Evolutionary conservation across 2,797 vertebrate genomes (phyloP).

Genomic region (Arrhamphus sclerolepis): DNA sequence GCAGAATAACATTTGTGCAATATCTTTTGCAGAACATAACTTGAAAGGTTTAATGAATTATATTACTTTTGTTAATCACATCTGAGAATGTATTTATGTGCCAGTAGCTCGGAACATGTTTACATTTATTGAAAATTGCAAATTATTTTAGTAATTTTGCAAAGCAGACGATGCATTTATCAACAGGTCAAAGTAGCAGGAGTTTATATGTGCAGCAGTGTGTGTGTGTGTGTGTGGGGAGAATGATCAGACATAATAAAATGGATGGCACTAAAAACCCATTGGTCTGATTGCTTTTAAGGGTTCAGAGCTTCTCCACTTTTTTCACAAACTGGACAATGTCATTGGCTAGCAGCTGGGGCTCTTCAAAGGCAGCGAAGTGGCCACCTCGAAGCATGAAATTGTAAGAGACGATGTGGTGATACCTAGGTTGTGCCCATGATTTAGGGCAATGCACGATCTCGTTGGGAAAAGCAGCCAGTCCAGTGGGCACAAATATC

Average conservation of each 20-base stretch:
- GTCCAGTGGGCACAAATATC: conserved; percentile 83
- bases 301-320: conserved; percentile 75
- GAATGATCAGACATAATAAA: conserved; percentile 17
- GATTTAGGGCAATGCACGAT: conserved; percentile 75
- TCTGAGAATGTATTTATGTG: conserved; percentile 2
- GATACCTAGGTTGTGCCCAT: conserved; percentile 76
- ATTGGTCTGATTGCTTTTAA: conserved; percentile 7
- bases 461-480: conserved; percentile 86
- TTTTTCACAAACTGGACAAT: conserved; percentile 83
- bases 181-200: background rate
- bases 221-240: background rate
- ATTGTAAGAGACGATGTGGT: conserved; percentile 81
- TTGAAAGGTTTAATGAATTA: conserved; percentile 24
- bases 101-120: conserved; percentile 24
- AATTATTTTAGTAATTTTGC: conserved; percentile 10
- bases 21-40: conserved; percentile 42
- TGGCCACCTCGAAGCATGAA: conserved; percentile 87
- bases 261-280: background rate
- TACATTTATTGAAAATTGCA: conserved; percentile 31
- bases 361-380: conserved; percentile 90
- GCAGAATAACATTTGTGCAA: conserved; percentile 39
- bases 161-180: background rate
- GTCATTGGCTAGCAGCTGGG: conserved; percentile 84
- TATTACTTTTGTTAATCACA: conserved; percentile 17
- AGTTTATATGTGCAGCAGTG: background rate